Base-by-base conservation (phyloP, 1,140 invertebrate species). In the Heliothis subflexa region DNA sequence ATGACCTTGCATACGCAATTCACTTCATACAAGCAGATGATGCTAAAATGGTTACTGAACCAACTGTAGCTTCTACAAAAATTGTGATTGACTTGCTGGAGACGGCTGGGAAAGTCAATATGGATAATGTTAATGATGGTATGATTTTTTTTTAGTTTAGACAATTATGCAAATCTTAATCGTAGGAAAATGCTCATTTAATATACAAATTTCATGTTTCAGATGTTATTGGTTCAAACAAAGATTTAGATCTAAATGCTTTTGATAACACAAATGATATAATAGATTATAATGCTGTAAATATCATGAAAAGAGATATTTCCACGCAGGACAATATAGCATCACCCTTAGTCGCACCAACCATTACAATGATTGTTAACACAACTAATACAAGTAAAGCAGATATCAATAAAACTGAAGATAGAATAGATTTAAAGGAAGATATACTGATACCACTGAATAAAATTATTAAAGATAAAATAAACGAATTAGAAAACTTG, bases 401-500 rank as follows among this genome's bases (percentile, higher is more conserved):
- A 28, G 40, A n/a, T 25, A 78, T 25, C 45, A 78, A 40, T 79
- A 61, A 49, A 11, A 54, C 49, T 47, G 55, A 50, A 75, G 66
- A 80, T 52, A 59, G 9, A 10, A 28, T 9, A 4, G 47, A 84
- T 79, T 54, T 89, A 7, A 82, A 81, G 77, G 64, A 83, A 13
- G 78, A 74, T 52, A 66, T 88, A 3, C 62, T 86, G 40, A 7
- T 72, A 21, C 84, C 87, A 16, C 50, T 91, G 16, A 82, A 49
- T 47, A 81, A 62, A 25, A 75, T 89, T 5, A 82, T 89, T 18
- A 78, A 73, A 16, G 76, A 81, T 12, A 88, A 87, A 79, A 61
- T 84, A 64, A 82, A 82, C 50, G 86, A 89, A 81, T 61, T 87
- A 33, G 59, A 79, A 52, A 78, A 83, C 28, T 78, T 89, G 52